Percentiles rank a stretch among this genome's conserved stretches.
Conservation (phyloP, 2,797 vertebrate genomes). For the Oophaga sylvatica region DNA sequence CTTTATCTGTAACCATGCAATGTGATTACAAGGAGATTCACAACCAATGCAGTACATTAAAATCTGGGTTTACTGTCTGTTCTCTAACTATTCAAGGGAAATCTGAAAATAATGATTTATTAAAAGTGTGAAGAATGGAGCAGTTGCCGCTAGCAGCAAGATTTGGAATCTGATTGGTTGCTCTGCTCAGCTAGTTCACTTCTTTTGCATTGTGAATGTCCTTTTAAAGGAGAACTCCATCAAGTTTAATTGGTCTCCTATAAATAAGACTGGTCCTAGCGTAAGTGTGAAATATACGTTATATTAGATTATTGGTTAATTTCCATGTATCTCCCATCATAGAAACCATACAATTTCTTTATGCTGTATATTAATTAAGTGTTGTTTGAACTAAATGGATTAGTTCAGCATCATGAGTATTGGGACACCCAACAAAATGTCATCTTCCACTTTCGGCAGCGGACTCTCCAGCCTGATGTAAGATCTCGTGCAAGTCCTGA, state of each 20-base stretch:
- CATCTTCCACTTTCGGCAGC: no score
- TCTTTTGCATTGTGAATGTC: neutral
- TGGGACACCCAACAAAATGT: no score
- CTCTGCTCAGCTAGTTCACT: neutral
- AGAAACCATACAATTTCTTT: no score
- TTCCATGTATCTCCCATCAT: no score
- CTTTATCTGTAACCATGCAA: constrained; percentile 26
- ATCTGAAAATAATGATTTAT: neutral
- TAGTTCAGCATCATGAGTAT: no score
- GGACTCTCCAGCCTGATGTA: no score
- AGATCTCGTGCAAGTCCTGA: no score
- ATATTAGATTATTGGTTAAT: no score
- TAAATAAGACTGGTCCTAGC: no score
- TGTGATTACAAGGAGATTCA: constrained; percentile 26
- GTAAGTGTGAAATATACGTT: no score
- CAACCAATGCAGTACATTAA: neutral
- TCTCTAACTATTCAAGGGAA: neutral
- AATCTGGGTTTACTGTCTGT: neutral
- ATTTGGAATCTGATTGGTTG: neutral
- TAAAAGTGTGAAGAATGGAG: neutral
- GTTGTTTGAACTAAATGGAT: no score
- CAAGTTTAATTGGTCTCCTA: neutral
- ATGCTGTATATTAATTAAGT: no score
- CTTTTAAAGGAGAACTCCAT: neutral
- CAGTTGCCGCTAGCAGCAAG: neutral